Evolutionary conservation across 2,888 invertebrate genomes (phyloP).

Genomic region (Acronicta psi): DNA sequence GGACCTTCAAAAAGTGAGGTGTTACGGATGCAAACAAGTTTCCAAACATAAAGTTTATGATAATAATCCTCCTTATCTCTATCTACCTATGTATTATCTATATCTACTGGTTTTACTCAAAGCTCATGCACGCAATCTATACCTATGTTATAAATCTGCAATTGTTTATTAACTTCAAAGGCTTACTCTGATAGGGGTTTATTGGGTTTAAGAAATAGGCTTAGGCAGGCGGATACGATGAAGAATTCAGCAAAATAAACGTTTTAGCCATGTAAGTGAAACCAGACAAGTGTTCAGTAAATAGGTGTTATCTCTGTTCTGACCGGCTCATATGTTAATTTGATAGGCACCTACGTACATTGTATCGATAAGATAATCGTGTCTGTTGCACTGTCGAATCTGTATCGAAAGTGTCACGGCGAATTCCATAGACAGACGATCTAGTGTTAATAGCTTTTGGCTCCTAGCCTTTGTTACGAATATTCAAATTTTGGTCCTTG

Average conservation of each 20-base stretch:
- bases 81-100: no score
- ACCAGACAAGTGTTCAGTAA: slow-evolving; percentile 39
- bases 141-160: neutral
- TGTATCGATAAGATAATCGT: slow-evolving; percentile 44
- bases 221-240: neutral
- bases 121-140: no score
- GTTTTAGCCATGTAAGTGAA: slow-evolving; percentile 38
- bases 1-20: no score
- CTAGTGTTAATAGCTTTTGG: slow-evolving; percentile 1
- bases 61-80: no score
- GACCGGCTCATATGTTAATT: slow-evolving; percentile 41
- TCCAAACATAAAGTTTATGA: no score
- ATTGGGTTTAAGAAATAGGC: no score
- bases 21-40: no score
- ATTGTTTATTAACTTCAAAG: slow-evolving; percentile 6
- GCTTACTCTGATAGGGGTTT: no score
- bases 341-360: slow-evolving; percentile 40
- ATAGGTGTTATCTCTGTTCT: slow-evolving; percentile 36
- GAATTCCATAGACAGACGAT: slow-evolving; percentile 20
- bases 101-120: no score
- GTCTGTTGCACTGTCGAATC: slow-evolving; percentile 33
- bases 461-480: no score
- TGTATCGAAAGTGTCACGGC: slow-evolving; percentile 37
- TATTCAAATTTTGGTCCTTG: no score
- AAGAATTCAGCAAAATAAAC: slow-evolving; percentile 19